These are phyloP conservation scores for Antitype chi DNA, from an alignment of 2,888 invertebrate species.

Conservation along the genomic window DNA sequence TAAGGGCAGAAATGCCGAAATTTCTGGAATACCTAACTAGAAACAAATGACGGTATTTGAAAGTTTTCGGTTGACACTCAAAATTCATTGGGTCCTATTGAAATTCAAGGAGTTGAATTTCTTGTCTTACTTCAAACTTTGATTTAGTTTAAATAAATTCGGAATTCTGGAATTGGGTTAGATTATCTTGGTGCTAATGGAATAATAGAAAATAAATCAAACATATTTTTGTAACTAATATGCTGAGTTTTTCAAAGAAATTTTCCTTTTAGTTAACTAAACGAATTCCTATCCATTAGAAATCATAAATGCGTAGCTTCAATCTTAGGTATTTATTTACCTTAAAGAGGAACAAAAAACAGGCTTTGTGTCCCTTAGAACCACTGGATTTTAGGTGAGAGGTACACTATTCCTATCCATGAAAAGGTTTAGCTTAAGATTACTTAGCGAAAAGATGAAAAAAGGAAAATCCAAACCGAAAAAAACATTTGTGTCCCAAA, in stretches of 20 bases:
- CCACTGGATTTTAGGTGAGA: background rate
- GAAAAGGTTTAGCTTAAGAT: background rate
- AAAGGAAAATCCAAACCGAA: background rate
- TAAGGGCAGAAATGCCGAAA: slow-evolving; percentile 22
- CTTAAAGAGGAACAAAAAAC: too few relatives aligned
- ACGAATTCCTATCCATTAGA: background rate
- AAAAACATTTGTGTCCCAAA: background rate
- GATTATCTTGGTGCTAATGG: slow-evolving; percentile 7
- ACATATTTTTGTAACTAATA: background rate
- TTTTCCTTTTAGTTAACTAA: background rate
- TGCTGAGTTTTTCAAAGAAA: background rate
- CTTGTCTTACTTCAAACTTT: slow-evolving; percentile 14
- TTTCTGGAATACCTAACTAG: slow-evolving; percentile 39
- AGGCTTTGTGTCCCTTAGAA: background rate
- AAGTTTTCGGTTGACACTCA: slow-evolving; percentile 43
- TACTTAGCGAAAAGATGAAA: background rate
- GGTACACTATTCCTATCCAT: background rate
- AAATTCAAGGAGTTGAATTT: slow-evolving; percentile 37
- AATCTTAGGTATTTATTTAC: too few relatives aligned
- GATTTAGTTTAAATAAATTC: slow-evolving; percentile 18
- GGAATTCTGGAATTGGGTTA: background rate
- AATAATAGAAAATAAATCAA: background rate
- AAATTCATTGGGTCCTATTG: slow-evolving; percentile 38
- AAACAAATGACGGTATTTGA: slow-evolving; percentile 31
- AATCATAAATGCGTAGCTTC: background rate